A percentile compares a stretch with the other conserved stretches of the same genome.
Conservation (phyloP, 1,140 invertebrate genomes). For the Ruditapes philippinarum region DNA sequence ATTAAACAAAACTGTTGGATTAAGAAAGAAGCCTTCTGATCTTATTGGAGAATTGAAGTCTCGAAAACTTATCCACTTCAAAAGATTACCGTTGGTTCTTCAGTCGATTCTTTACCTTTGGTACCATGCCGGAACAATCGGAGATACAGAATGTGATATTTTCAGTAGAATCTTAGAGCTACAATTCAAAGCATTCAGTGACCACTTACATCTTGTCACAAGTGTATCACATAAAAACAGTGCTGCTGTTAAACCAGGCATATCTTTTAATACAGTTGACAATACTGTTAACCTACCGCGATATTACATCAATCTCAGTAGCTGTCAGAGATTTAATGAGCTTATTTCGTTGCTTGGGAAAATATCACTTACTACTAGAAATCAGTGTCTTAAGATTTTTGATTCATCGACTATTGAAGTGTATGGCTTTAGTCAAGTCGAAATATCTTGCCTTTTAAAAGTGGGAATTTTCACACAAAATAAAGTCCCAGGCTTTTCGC, state of each 20-base stretch:
- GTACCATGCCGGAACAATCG: neutral
- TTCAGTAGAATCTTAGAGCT: neutral
- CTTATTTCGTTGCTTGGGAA: neutral
- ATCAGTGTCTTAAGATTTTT: neutral
- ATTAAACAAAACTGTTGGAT: neutral
- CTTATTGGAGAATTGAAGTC: neutral
- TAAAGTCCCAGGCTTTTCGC: neutral
- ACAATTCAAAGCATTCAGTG: neutral
- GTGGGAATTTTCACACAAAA: neutral
- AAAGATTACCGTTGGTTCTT: neutral
- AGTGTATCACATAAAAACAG: neutral
- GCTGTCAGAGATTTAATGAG: neutral
- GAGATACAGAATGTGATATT: neutral
- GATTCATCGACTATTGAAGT: neutral
- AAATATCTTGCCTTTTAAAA: neutral
- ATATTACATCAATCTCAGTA: neutral
- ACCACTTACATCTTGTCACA: neutral
- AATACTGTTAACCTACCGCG: neutral
- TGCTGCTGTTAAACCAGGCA: neutral
- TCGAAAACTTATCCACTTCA: neutral
- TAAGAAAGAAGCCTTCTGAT: neutral
- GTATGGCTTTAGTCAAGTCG: neutral
- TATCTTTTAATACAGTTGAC: neutral
- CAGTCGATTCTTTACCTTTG: neutral
- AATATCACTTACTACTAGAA: neutral